phyloP scores from a whole-genome alignment of 1,140 invertebrate genomes.

The Plectrocnemia conspersa region DNA sequence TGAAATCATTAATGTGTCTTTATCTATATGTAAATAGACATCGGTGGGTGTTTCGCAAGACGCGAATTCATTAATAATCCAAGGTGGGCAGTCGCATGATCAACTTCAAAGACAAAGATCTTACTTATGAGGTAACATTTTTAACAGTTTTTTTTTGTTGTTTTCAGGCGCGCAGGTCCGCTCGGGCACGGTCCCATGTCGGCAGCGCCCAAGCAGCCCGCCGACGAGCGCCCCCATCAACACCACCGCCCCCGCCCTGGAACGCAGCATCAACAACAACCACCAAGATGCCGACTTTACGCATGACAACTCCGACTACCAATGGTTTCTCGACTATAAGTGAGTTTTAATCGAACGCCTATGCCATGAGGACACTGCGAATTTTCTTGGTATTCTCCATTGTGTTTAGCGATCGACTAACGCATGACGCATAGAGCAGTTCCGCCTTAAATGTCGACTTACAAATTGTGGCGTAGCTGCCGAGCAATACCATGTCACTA shows the following conservation, averaged over 20 bases:
- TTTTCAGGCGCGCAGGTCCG: slow-evolving; percentile 29
- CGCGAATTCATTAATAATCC: no score
- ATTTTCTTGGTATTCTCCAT: slow-evolving; percentile 22
- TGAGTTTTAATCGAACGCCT: slow-evolving; percentile 52
- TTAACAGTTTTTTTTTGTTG: slow-evolving; percentile 12
- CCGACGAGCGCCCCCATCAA: slow-evolving; percentile 5
- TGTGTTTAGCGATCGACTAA: background rate
- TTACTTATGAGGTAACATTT: no score
- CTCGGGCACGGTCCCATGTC: slow-evolving; percentile 23
- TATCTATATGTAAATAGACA: no score
- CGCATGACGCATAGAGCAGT: background rate
- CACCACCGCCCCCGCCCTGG: slow-evolving; percentile 10
- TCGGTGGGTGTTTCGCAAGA: no score
- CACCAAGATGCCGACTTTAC: slow-evolving; percentile 65
- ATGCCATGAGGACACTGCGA: no score
- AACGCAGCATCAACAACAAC: slow-evolving; percentile 31
- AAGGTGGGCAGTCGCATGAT: no score
- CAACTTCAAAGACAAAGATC: no score
- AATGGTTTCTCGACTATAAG: slow-evolving; percentile 86
- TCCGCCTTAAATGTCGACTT: background rate
- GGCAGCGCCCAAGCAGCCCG: slow-evolving; percentile 24
- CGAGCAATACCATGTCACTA: no score
- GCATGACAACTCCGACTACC: slow-evolving; percentile 83
- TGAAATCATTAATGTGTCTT: no score
- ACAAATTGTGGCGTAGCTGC: background rate